Evolutionary conservation across 1,140 invertebrate genomes (phyloP).

Genomic region (Augochlora pura): DNA sequence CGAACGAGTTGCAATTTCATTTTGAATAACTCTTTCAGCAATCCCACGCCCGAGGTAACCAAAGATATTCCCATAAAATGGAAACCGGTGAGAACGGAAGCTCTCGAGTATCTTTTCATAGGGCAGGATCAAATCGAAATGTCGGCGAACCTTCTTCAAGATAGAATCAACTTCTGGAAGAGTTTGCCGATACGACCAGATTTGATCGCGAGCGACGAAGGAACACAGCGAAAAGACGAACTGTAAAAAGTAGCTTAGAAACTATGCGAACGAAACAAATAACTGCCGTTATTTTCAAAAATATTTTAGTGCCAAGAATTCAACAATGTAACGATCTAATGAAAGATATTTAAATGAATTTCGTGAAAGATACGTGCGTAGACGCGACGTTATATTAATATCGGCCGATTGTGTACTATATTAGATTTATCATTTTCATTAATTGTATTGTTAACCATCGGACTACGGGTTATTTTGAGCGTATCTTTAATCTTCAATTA

Average conservation of each 20-base stretch:
- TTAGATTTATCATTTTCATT: too few species aligned
- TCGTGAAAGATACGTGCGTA: too few species aligned
- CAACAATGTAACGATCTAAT: too few species aligned
- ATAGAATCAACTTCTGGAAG: slow-evolving; percentile 79
- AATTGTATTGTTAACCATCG: too few species aligned
- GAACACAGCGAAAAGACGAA: slow-evolving; percentile 58
- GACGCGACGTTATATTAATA: too few species aligned
- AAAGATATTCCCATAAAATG: slow-evolving; percentile 74
- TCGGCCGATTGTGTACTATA: too few species aligned
- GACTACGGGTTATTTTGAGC: too few species aligned
- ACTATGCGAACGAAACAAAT: neutral
- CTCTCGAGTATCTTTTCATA: slow-evolving; percentile 79
- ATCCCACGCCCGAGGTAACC: slow-evolving; percentile 78
- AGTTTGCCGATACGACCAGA: slow-evolving; percentile 57
- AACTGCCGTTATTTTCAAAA: too few species aligned
- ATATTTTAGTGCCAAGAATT: too few species aligned
- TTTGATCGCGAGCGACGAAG: neutral
- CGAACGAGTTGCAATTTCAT: too few species aligned
- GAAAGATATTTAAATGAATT: too few species aligned
- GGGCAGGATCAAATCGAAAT: slow-evolving; percentile 71
- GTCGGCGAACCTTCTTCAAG: slow-evolving; percentile 70
- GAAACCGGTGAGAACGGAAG: slow-evolving; percentile 76
- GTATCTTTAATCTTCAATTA: too few species aligned
- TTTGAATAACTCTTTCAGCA: slow-evolving; percentile 67
- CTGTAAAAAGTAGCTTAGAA: slow-evolving; percentile 49